Percentiles rank a stretch among this genome's conserved stretches.
Evolutionary conservation across 2,888 invertebrate species (phyloP).

Genomic region (Pimpla rufipes): DNA sequence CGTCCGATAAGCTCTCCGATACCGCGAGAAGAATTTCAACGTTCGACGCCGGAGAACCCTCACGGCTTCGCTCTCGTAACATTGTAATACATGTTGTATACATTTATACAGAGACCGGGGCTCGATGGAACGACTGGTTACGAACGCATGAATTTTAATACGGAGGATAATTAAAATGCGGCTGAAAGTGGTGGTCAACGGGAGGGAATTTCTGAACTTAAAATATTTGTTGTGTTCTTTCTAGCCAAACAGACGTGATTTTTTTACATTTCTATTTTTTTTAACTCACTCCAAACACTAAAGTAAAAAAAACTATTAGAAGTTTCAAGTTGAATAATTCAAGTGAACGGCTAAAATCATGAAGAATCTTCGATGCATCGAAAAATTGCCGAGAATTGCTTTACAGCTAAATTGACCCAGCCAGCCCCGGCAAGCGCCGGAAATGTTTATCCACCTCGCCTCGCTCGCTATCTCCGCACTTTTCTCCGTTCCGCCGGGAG

Average conservation of each 20-base stretch:
- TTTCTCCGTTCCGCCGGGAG: conserved; percentile 31
- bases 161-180: background rate
- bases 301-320: background rate
- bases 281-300: background rate
- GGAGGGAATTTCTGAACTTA: background rate
- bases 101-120: background rate
- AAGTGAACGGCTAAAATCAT: background rate
- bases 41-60: background rate
- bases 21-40: conserved; percentile 42
- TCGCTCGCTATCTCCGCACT: conserved; percentile 42
- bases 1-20: conserved; percentile 43
- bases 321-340: background rate
- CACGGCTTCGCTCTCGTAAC: conserved; percentile 1
- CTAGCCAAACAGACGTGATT: background rate
- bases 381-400: background rate
- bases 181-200: background rate
- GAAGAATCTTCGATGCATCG: background rate
- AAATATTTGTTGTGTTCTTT: background rate
- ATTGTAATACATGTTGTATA: conserved; percentile 22
- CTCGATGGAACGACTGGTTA: background rate
- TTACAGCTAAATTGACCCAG: background rate
- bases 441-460: conserved; percentile 22
- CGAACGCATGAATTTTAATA: background rate
- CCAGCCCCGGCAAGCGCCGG: background rate
- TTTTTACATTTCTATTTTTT: background rate